Conservation (phyloP, 2,888 invertebrate species). For the Synergus gifuensis region DNA sequence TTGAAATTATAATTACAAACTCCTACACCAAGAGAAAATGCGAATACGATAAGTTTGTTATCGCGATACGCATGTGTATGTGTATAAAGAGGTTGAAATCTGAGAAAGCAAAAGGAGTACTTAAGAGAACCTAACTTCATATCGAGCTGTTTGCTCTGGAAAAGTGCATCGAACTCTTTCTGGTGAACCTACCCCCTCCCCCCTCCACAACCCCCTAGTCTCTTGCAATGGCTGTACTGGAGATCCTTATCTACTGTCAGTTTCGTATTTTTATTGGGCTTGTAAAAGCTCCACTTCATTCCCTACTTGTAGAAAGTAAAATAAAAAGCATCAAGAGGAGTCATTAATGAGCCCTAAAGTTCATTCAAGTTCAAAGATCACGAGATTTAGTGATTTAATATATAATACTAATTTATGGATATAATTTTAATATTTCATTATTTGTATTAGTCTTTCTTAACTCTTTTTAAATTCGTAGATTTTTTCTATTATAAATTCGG, state of each 20-base stretch:
- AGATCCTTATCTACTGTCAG: slow-evolving; percentile 40
- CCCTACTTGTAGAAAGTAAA: slow-evolving; percentile 17
- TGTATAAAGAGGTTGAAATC: slow-evolving; percentile 42
- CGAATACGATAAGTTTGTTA: slow-evolving; percentile 21
- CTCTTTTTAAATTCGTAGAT: too few species aligned
- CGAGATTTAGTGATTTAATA: not conserved
- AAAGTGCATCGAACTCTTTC: slow-evolving; percentile 60
- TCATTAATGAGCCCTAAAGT: not conserved
- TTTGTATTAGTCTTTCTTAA: too few species aligned
- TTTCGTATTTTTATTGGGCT: slow-evolving; percentile 28
- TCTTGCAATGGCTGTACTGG: not conserved
- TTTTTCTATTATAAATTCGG: too few species aligned
- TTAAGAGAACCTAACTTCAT: slow-evolving; percentile 40
- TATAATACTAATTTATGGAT: not conserved
- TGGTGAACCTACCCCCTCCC: slow-evolving; percentile 1
- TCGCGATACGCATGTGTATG: not conserved
- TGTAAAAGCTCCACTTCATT: slow-evolving; percentile 38
- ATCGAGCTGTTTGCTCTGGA: slow-evolving; percentile 58
- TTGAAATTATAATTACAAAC: not conserved
- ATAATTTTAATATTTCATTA: not conserved
- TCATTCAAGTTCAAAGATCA: not conserved
- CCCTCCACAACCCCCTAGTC: not conserved
- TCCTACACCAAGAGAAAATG: not conserved
- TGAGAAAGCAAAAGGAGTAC: slow-evolving; percentile 51
- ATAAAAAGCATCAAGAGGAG: not conserved